Conservation (phyloP, 2,888 invertebrate genomes). For the Rutpela maculata region DNA sequence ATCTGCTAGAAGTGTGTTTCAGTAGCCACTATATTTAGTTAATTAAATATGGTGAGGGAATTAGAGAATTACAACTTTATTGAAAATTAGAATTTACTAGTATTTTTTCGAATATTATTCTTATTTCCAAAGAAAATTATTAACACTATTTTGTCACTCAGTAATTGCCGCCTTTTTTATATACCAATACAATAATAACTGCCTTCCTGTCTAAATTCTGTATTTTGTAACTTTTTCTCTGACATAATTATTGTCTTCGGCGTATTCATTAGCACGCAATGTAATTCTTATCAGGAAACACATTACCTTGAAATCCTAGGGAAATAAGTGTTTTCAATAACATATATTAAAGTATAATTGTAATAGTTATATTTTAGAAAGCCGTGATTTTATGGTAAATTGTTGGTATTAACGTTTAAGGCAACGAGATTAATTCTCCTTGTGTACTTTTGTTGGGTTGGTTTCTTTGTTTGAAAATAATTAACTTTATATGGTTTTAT, state of each 20-base stretch:
- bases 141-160: no score
- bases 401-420: slow-evolving; percentile 1
- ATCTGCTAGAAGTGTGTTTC: no score
- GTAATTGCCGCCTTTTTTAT: not conserved
- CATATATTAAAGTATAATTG: not conserved
- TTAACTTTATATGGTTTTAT: not conserved
- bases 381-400: not conserved
- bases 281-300: not conserved
- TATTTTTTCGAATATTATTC: no score
- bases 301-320: not conserved
- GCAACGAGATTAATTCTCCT: not conserved
- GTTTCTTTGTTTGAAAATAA: not conserved
- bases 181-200: not conserved
- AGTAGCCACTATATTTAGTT: no score
- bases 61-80: no score
- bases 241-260: not conserved
- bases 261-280: slow-evolving; percentile 4
- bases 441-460: not conserved
- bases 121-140: no score
- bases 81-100: no score
- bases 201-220: not conserved
- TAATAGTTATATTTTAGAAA: slow-evolving; percentile 3
- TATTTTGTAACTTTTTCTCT: not conserved
- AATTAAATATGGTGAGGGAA: no score
- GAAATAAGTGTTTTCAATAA: slow-evolving; percentile 2